Conservation (phyloP, 2,888 invertebrate genomes). For the Augochlorella aurata region DNA sequence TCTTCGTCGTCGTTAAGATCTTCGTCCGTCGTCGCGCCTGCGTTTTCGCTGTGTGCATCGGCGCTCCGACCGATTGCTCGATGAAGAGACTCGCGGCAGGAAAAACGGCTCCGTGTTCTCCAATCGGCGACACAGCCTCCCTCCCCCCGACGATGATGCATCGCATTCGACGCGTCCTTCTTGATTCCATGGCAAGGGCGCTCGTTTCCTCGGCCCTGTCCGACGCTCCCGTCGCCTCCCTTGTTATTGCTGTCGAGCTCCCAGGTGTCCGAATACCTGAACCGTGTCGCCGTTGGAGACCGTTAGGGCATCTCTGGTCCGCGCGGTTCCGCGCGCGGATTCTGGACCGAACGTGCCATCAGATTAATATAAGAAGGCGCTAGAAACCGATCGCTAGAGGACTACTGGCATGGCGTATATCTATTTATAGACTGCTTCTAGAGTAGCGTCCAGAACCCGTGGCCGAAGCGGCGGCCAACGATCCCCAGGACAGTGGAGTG, state of each 20-base stretch:
- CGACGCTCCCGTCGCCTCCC: too few relatives aligned
- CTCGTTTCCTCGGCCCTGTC: too few relatives aligned
- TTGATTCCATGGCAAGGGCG: not conserved
- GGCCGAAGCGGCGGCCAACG: slow-evolving; percentile 46
- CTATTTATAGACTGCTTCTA: slow-evolving; percentile 66
- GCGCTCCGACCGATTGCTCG: slow-evolving; percentile 49
- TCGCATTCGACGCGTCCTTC: not conserved
- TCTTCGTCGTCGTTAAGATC: slow-evolving; percentile 66
- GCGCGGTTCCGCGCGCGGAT: slow-evolving; percentile 53
- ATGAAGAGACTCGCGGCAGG: slow-evolving; percentile 63
- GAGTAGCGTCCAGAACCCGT: slow-evolving; percentile 60
- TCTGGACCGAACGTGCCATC: slow-evolving; percentile 60
- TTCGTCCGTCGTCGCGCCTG: slow-evolving; percentile 48
- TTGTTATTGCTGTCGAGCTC: slow-evolving; percentile 29
- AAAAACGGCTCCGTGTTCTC: slow-evolving; percentile 63
- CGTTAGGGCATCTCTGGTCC: slow-evolving; percentile 10
- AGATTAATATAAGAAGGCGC: slow-evolving; percentile 69
- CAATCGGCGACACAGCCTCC: slow-evolving; percentile 41
- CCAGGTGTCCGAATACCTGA: not conserved
- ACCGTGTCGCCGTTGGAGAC: slow-evolving; percentile 52
- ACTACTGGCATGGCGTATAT: slow-evolving; percentile 68
- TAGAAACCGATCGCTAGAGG: slow-evolving; percentile 67
- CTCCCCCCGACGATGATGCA: too few relatives aligned
- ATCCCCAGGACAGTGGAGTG: slow-evolving; percentile 35
- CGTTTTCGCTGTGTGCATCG: slow-evolving; percentile 29